Conservation (phyloP, 2,113 vertebrate species). For the Brachyistius frenatus region DNA sequence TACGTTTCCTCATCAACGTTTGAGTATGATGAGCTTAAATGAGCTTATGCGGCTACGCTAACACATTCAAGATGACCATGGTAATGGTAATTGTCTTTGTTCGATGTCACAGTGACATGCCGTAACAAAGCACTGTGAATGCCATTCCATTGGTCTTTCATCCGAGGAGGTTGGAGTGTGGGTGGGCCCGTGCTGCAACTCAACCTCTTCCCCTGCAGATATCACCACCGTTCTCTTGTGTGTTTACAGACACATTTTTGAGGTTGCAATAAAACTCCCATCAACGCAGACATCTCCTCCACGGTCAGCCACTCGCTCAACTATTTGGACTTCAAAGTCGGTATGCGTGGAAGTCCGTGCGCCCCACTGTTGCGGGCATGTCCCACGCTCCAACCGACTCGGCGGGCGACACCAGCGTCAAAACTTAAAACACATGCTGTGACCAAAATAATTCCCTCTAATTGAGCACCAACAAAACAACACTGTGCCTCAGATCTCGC, state of each 20-base stretch:
- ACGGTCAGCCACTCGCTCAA: slow-evolving; percentile 38
- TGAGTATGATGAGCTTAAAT: too few relatives aligned
- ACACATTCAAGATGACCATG: slow-evolving; percentile 33
- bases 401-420: slow-evolving; percentile 43
- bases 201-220: slow-evolving; percentile 15
- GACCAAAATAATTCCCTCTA: slow-evolving; percentile 62
- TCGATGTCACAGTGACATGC: slow-evolving; percentile 15
- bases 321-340: slow-evolving; percentile 43
- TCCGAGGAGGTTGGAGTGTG: slow-evolving; percentile 14
- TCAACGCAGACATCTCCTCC: slow-evolving; percentile 31
- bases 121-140: slow-evolving; percentile 1
- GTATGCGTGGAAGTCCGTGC: slow-evolving; percentile 39
- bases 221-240: slow-evolving; percentile 31
- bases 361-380: slow-evolving; percentile 58
- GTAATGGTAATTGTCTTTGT: slow-evolving; percentile 30
- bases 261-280: slow-evolving; percentile 52
- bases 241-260: slow-evolving; percentile 51
- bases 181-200: slow-evolving; percentile 22
- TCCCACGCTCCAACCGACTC: slow-evolving; percentile 29
- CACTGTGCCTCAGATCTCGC: slow-evolving; percentile 49
- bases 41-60: background rate
- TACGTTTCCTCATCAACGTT: too few relatives aligned
- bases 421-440: slow-evolving; percentile 57
- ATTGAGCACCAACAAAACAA: slow-evolving; percentile 69
- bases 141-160: slow-evolving; percentile 3